Base-by-base conservation (phyloP, 2,113 vertebrate species). In the Ceuthmochares aereus region DNA sequence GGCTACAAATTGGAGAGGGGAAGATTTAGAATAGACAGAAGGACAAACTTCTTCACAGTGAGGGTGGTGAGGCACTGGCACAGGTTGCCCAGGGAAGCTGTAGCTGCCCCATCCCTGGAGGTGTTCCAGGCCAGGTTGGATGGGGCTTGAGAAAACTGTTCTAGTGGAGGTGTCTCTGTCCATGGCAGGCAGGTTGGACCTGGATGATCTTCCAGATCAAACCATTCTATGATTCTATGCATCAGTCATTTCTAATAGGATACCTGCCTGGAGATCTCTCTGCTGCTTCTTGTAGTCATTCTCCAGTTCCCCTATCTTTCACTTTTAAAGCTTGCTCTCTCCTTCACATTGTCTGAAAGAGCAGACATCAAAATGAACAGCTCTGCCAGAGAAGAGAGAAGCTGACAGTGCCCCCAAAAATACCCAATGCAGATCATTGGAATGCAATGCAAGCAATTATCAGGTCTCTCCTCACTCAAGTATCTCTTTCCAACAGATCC, bases 341-440 rank as follows among this genome's bases (percentile, higher is more conserved):
- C 49, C 12, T 95, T 76, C 63, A 36, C 36, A 3, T 18, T 22
- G 3, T 43, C 13, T 40, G 37, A n/a, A 76, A 13, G 42, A 40
- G 3, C 18, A 12, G 7, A 36, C 83, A n/a, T 23, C 40, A 45
- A 54, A 83, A 67, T 26, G 19, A 45, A 7, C 4, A 4, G 8
- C 26, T 59, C 9, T 40, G 17, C 45, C 47, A 60, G 22, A 26
- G 45, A 58, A 47, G 42, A 74, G 15, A 37, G 30, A 43, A 26
- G 23, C 5, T 59, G 66, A 62, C 19, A 30, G 8, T 34, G 3
- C 12, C 21, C 4, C 2, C 4, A 2, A 7, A 68, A 89, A 59
- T 10, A 1, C 37, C 52, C 37, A 29, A 0, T 6, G 20, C 4
- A 29, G 5, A 34, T 18, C 15, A 27, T 1, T 25, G 15, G 42